Evolutionary conservation across 2,113 vertebrate genomes (phyloP), one percentile per base, ranked within the genome.

Genomic region (Ammospiza nelsoni): DNA sequence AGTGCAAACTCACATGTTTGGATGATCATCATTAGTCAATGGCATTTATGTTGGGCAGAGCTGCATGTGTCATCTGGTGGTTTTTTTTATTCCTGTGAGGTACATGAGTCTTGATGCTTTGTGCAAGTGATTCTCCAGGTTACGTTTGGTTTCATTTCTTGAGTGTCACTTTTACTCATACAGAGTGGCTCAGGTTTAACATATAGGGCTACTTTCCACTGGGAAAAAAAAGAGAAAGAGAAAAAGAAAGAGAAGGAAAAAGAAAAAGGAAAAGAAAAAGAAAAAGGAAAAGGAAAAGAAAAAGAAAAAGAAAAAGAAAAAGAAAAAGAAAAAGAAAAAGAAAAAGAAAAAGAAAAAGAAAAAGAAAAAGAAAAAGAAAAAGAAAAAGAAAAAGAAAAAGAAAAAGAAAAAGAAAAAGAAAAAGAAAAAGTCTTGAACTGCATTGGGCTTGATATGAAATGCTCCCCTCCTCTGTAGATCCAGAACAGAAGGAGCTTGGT

Each of bases 401-500:
- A 46, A 24, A 18, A 17, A 4, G 67, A 18, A 51, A 24, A 10
- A 75, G 19, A 78, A 21, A 25, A 63, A 29, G 23, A 25, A 49
- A 13, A 49, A 49, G 48, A 24, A 49, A 41, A 44, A 62, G 21
- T 48, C 62, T 74, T 73, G 31, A 91, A 84, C 19, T 92, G 66
- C 39, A 23, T 55, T 51, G 10, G 20, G 61, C 54, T 95, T 90
- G 75, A 62, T 83, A 84, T 72, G 48, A 89, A 87, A 72, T 22
- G 24, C 74, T 94, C 41, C 49, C 31, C 95, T 96, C 84, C 78
- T 92, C 96, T 96, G 77, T 72, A 97, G 49, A 82, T 65, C 89
- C 89, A 95, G 94, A 97, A 96, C 25, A 95, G 90, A 89, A 95
- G 83, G 43, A 95, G 94, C 54, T 94, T 95, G 95, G 94, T 96